phyloP scores from a whole-genome alignment of 2,888 invertebrate genomes.

The Trichacis sp. region DNA sequence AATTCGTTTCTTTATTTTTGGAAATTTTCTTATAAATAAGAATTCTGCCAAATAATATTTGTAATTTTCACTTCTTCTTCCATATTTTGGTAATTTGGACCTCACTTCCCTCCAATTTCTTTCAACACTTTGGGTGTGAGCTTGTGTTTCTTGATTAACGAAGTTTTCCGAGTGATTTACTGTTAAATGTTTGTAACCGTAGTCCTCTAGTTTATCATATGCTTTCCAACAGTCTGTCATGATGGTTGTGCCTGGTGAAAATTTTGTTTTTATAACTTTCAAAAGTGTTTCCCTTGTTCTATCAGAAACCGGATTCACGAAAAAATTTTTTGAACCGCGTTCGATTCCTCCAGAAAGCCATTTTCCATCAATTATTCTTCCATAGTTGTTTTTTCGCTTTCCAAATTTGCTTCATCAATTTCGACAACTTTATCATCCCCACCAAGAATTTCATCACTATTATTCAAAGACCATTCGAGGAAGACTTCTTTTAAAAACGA shows the following conservation, averaged over 20 bases:
- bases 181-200: slow-evolving; percentile 39
- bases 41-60: too few species aligned
- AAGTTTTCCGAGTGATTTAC: slow-evolving; percentile 15
- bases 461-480: too few species aligned
- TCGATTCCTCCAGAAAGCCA: slow-evolving; percentile 37
- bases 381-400: slow-evolving; percentile 36
- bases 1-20: too few species aligned
- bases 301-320: slow-evolving; percentile 27
- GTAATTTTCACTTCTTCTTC: too few species aligned
- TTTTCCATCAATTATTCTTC: slow-evolving; percentile 19
- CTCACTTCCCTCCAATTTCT: slow-evolving; percentile 5
- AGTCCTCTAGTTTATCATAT: too few species aligned
- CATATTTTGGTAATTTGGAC: not conserved
- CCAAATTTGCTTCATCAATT: slow-evolving; percentile 39
- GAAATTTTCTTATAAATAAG: too few species aligned
- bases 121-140: not conserved
- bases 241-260: slow-evolving; percentile 47
- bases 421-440: slow-evolving; percentile 9
- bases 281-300: slow-evolving; percentile 31
- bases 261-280: slow-evolving; percentile 41
- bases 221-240: slow-evolving; percentile 48
- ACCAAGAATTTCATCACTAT: too few species aligned
- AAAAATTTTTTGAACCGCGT: slow-evolving; percentile 15
- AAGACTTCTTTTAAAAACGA: too few species aligned
- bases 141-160: not conserved